Conservation (phyloP, 2,888 invertebrate species). For the Cetonia aurata region DNA sequence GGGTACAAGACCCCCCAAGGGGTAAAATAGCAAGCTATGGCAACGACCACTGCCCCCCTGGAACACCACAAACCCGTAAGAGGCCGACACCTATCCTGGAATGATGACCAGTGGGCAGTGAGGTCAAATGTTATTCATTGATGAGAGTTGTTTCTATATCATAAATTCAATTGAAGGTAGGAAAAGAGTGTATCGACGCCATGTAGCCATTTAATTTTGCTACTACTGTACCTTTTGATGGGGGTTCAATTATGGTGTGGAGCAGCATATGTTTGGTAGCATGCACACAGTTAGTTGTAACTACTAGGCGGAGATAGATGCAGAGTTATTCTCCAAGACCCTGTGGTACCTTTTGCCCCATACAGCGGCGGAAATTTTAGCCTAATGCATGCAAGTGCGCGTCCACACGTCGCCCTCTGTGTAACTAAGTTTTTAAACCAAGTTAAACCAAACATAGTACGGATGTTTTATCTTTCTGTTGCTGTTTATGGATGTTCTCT, state of each 20-base stretch:
- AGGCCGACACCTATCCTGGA: too few relatives aligned
- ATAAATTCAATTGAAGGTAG: neutral
- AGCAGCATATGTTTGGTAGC: neutral
- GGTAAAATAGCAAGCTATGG: too few relatives aligned
- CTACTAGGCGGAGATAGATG: neutral
- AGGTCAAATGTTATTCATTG: too few relatives aligned
- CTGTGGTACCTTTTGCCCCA: neutral
- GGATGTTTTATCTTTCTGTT: too few relatives aligned
- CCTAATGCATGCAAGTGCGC: neutral
- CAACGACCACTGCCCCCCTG: too few relatives aligned
- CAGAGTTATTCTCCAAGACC: neutral
- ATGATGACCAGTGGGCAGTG: too few relatives aligned
- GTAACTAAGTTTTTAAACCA: too few relatives aligned
- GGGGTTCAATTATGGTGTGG: constrained; percentile 9
- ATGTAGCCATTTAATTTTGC: constrained; percentile 40
- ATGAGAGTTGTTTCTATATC: too few relatives aligned
- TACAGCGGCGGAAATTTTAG: neutral
- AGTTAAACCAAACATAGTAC: too few relatives aligned
- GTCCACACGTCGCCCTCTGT: neutral
- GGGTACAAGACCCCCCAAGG: too few relatives aligned
- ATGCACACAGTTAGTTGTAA: constrained; percentile 6
- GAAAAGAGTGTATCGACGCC: constrained; percentile 33
- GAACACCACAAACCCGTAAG: too few relatives aligned
- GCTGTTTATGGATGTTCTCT: too few relatives aligned
- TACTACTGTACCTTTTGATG: constrained; percentile 30